A percentile compares a stretch with the other conserved stretches of the same genome.
Conservation (phyloP, 2,113 vertebrate genomes). For the Malurus elegans region DNA sequence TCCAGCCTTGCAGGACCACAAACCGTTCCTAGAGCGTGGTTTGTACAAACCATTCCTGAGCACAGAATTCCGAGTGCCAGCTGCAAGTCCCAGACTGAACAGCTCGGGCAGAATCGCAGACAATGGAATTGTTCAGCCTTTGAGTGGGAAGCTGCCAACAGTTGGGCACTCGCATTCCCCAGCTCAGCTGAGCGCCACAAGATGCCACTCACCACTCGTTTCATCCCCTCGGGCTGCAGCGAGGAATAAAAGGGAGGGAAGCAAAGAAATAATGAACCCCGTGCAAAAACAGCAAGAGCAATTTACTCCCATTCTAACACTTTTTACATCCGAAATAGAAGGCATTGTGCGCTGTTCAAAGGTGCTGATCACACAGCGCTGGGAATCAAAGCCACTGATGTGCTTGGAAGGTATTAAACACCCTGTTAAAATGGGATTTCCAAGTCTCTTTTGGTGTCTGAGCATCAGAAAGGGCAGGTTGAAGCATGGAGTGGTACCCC, state of each 20-base stretch:
- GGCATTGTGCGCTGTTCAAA: constrained; percentile 8
- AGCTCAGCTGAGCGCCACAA: not conserved
- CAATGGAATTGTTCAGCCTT: not conserved
- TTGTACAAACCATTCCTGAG: not conserved
- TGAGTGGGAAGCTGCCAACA: not conserved
- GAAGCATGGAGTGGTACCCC: not conserved
- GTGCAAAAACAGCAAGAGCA: constrained; percentile 21
- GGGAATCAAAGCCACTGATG: not conserved
- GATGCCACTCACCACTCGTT: not conserved
- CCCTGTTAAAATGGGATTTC: not conserved
- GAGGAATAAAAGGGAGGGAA: not conserved
- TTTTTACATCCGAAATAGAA: not conserved
- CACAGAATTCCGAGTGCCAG: not conserved
- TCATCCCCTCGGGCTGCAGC: not conserved
- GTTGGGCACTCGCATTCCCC: not conserved
- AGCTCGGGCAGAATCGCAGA: not conserved
- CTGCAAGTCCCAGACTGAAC: not conserved
- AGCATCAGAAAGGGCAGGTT: not conserved
- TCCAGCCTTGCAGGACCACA: not conserved
- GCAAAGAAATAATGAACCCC: not conserved
- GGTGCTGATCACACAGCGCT: constrained; percentile 24
- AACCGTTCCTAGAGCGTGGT: not conserved
- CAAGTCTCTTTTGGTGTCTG: not conserved
- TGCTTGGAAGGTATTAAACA: not conserved
- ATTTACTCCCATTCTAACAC: constrained; percentile 4